Conservation (phyloP, 2,888 invertebrate genomes). For the Torymus texanus region DNA sequence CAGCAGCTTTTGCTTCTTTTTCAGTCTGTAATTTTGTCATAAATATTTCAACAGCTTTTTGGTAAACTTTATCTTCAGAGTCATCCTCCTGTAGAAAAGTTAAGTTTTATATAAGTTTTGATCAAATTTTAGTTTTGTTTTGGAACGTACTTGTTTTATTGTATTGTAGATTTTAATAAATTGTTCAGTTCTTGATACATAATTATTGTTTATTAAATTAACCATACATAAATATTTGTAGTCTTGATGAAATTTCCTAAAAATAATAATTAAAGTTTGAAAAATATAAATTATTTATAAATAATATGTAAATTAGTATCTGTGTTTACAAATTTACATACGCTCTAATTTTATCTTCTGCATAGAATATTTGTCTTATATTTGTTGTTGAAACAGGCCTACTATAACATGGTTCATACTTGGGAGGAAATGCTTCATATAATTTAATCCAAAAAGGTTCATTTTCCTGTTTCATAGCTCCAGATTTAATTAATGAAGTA, state of each 20-base stretch:
- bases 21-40: constrained; percentile 13
- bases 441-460: constrained; percentile 95
- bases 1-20: neutral
- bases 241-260: constrained; percentile 82
- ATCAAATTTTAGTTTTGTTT: neutral
- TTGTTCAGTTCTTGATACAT: constrained; percentile 78
- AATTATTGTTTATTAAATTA: constrained; percentile 78
- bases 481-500: constrained; percentile 86
- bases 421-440: constrained; percentile 93
- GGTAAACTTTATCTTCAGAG: constrained; percentile 59
- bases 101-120: neutral
- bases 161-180: constrained; percentile 80
- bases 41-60: constrained; percentile 59
- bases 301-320: too few relatives aligned
- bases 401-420: constrained; percentile 86
- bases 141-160: constrained; percentile 73
- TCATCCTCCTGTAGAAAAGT: constrained; percentile 57
- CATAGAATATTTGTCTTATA: constrained; percentile 85
- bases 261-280: constrained; percentile 61
- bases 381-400: constrained; percentile 80
- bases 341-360: constrained; percentile 91
- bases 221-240: constrained; percentile 78
- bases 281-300: too few relatives aligned
- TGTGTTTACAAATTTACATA: constrained; percentile 75
- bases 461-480: constrained; percentile 87